Percentiles rank a stretch among this genome's conserved stretches.
Evolutionary conservation across 2,113 vertebrate species (phyloP).

Genomic region (Craseonycteris thonglongyai): DNA sequence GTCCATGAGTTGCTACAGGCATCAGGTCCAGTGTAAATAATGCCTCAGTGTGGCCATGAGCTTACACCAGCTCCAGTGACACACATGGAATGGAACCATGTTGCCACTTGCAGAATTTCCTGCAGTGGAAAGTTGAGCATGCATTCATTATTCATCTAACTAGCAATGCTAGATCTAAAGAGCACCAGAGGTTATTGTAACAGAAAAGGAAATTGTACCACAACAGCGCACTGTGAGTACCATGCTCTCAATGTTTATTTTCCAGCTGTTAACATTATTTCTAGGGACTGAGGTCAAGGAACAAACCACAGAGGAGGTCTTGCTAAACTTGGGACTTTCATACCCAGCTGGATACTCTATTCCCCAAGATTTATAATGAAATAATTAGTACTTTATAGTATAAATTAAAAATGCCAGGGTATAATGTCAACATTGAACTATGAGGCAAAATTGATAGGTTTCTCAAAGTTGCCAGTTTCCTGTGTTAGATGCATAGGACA

Average conservation of each 20-base stretch:
- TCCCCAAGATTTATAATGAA: conserved; percentile 18
- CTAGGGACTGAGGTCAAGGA: neutral
- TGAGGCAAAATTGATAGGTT: neutral
- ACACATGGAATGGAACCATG: conserved; percentile 33
- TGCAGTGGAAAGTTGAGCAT: conserved; percentile 42
- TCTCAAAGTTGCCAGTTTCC: conserved; percentile 22
- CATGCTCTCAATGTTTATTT: neutral
- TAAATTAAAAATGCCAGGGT: neutral
- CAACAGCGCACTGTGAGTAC: accelerated
- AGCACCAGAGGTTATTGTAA: neutral
- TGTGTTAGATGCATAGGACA: conserved; percentile 17
- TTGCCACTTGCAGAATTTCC: conserved; percentile 41
- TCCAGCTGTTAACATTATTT: neutral
- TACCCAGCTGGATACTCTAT: neutral
- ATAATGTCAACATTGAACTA: neutral
- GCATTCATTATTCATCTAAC: conserved; percentile 47
- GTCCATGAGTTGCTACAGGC: neutral
- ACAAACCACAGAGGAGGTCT: neutral
- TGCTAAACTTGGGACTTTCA: neutral
- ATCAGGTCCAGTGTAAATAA: conserved; percentile 33
- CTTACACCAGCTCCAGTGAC: neutral
- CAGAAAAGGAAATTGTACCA: neutral
- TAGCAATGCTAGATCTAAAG: neutral
- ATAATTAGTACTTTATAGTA: conserved; percentile 15
- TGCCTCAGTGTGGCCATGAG: neutral